Percentiles rank a stretch among this genome's conserved stretches.
Conservation (phyloP, 2,797 vertebrate genomes). For the Paratrypauchen microcephalus region DNA sequence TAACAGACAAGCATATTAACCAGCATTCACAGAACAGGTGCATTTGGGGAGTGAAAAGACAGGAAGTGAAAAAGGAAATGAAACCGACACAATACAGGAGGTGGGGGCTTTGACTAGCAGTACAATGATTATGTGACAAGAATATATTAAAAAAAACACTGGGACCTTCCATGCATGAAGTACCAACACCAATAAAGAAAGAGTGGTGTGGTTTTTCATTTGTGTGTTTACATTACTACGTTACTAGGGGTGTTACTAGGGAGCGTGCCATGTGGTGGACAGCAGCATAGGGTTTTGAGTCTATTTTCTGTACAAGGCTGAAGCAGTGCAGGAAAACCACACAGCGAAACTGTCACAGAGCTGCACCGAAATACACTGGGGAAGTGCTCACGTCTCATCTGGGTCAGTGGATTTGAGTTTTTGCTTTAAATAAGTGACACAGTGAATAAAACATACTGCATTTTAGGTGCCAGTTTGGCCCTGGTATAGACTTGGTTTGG, state of each 20-base stretch:
- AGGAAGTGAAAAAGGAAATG: constrained; percentile 20
- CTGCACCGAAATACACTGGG: constrained; percentile 51
- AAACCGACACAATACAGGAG: not conserved
- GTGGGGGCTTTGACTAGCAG: not conserved
- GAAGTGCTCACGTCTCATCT: constrained; percentile 54
- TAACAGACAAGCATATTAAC: too few species aligned
- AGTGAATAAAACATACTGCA: not conserved
- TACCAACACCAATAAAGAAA: constrained; percentile 22
- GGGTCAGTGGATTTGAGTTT: constrained; percentile 51
- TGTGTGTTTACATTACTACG: constrained; percentile 36
- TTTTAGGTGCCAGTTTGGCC: not conserved
- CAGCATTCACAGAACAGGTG: not conserved
- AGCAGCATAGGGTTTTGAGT: constrained; percentile 46
- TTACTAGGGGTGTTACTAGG: constrained; percentile 32
- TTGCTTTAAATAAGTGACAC: constrained; percentile 19
- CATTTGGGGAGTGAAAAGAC: constrained; percentile 8
- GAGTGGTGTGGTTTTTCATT: constrained; percentile 15
- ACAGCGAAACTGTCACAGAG: constrained; percentile 57
- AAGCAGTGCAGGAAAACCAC: constrained; percentile 63
- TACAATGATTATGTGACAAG: constrained; percentile 16
- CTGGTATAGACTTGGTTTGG: not conserved
- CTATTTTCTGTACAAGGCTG: constrained; percentile 54
- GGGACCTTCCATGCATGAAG: not conserved
- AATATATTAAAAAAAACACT: constrained; percentile 10
- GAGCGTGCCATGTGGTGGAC: constrained; percentile 30